phyloP scores from a whole-genome alignment of 1,140 invertebrate species.

The Scaptodrosophila lebanonensis region DNA sequence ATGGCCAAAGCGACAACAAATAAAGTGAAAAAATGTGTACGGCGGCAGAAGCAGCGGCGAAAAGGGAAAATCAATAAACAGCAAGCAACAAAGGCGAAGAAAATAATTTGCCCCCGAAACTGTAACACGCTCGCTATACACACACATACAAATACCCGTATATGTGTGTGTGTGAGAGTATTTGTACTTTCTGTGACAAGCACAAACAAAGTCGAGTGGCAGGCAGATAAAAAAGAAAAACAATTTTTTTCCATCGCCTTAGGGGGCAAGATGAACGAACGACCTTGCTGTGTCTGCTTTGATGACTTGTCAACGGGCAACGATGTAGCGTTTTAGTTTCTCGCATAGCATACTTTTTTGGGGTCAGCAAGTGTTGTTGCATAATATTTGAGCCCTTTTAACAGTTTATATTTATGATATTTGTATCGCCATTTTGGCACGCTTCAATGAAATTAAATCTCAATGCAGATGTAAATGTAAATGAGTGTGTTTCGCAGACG shows the following conservation, averaged over 20 bases:
- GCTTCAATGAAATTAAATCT: too few species aligned
- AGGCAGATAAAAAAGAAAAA: too few species aligned
- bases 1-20: conserved; percentile 23
- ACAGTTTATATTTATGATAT: too few species aligned
- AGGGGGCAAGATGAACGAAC: conserved; percentile 64
- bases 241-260: conserved; percentile 39
- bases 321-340: conserved; percentile 22
- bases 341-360: conserved; percentile 50
- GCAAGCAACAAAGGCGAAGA: conserved; percentile 20
- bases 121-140: too few species aligned
- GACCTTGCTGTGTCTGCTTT: conserved; percentile 54
- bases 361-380: conserved; percentile 64
- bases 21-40: conserved; percentile 20
- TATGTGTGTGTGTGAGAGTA: too few species aligned
- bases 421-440: too few species aligned
- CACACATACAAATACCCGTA: too few species aligned
- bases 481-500: too few species aligned
- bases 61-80: conserved; percentile 59
- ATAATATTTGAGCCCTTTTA: conserved; percentile 67
- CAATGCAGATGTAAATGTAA: too few species aligned
- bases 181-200: too few species aligned
- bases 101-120: too few species aligned
- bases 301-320: conserved; percentile 64
- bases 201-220: too few species aligned
- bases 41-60: conserved; percentile 13